Evolutionary conservation across 2,113 vertebrate species (phyloP).

Genomic region (Cairina moschata): DNA sequence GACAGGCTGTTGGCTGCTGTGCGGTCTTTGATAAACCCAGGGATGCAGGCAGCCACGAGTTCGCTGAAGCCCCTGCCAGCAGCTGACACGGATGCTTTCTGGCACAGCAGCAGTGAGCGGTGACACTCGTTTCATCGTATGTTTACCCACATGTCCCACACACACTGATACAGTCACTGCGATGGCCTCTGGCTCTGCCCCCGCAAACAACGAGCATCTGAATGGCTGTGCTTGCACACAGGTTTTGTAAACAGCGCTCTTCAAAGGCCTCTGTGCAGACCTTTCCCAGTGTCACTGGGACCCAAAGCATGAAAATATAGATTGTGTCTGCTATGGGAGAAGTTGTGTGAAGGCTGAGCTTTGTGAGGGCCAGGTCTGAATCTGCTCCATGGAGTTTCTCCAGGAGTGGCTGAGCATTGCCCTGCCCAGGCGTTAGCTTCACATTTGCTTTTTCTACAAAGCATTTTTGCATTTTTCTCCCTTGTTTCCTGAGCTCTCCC

Average conservation of each 20-base stretch:
- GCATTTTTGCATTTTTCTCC: too few relatives aligned
- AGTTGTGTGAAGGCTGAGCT: not conserved
- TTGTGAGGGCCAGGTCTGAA: not conserved
- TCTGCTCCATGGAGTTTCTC: not conserved
- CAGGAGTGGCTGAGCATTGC: not conserved
- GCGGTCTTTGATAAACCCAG: not conserved
- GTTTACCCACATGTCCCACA: slow-evolving; percentile 23
- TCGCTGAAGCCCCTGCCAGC: slow-evolving; percentile 12
- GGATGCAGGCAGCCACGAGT: not conserved
- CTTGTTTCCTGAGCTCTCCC: not conserved
- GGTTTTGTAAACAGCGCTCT: not conserved
- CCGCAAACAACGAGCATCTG: not conserved
- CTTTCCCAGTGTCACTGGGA: not conserved
- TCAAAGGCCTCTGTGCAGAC: not conserved
- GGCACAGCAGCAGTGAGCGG: slow-evolving; percentile 29
- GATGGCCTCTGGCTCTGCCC: slow-evolving; percentile 31
- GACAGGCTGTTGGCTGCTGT: slow-evolving; percentile 16
- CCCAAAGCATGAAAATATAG: not conserved
- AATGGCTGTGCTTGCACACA: not conserved
- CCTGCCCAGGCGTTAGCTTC: not conserved
- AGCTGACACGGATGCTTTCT: slow-evolving; percentile 62
- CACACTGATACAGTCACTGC: not conserved
- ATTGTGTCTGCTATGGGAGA: not conserved
- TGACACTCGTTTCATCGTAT: slow-evolving; percentile 37
- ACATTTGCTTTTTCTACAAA: not conserved